Evolutionary conservation across 2,888 invertebrate species (phyloP).

Genomic region (Rhaphigaster nebulosa): DNA sequence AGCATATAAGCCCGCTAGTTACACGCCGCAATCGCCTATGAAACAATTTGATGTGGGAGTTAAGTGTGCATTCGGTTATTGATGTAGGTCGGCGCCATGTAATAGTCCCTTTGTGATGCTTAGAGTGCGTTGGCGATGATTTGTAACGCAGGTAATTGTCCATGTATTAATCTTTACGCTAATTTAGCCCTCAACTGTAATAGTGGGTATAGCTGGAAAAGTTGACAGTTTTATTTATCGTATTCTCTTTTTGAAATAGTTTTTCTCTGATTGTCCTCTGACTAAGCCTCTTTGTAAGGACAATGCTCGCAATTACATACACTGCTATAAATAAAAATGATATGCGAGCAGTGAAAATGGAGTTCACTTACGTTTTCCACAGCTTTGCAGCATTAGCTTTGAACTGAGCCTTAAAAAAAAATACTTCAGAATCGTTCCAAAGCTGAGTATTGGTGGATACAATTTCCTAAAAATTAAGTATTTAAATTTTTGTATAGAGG

Average conservation of each 20-base stretch:
- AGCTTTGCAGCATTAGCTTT: not conserved
- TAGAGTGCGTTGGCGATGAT: constrained; percentile 40
- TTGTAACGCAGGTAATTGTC: constrained; percentile 19
- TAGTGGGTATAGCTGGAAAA: not conserved
- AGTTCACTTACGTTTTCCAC: not conserved
- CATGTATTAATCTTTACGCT: constrained; percentile 17
- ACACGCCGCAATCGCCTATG: not conserved
- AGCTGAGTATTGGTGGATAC: too few species aligned
- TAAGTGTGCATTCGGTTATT: constrained; percentile 21
- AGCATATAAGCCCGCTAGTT: not conserved
- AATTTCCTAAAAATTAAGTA: too few species aligned
- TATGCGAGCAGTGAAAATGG: not conserved
- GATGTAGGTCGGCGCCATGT: constrained; percentile 40
- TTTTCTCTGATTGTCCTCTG: not conserved
- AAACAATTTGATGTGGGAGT: constrained; percentile 25
- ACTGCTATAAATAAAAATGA: constrained; percentile 11
- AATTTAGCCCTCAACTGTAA: constrained; percentile 19
- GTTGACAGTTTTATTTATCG: constrained; percentile 28
- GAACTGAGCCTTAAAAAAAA: too few species aligned
- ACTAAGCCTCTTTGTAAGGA: not conserved
- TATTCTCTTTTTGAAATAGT: not conserved
- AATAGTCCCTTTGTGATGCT: constrained; percentile 36
- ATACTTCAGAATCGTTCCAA: too few species aligned
- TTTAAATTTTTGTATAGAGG: too few species aligned
- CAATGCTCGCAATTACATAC: not conserved